Base-by-base conservation (phyloP, 64 coral and sea anemone species). In the Montipora foliosa region DNA sequence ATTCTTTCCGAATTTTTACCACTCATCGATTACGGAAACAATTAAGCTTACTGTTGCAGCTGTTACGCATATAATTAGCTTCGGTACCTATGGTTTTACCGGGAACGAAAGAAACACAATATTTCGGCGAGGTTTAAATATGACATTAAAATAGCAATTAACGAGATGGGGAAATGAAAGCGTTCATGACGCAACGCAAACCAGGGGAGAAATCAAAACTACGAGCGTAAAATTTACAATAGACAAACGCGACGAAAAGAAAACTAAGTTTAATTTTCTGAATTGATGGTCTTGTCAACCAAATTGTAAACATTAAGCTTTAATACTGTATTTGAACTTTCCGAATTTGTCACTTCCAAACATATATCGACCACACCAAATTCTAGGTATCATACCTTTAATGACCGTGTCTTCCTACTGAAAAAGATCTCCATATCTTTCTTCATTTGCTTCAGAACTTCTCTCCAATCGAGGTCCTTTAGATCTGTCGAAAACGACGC, bases 401-500 rank as follows among this genome's bases (percentile, higher is more conserved):
- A 60, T 66, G 90, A 61, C 15, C 37, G 75, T 21, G 82, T 77
- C 62, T 92, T 92, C 10, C 47, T 85, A 8, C 46, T 67, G 55
- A 92, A 92, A 47, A 84, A 92, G 15, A 17, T 37, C 59, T 92
- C 72, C 72, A 92, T 92, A 51, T 76, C 73, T 61, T 2, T 47
- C 60, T 83, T 92, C 50, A 76, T 84, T 48, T 13, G 19, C 22
- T 74, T 77, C 24, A 92, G 81, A 74, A 92, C 80, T 47, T 92
- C 29, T 4, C 10, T 44, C 19, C 90, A n/a, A 49, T 78, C 10
- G 15, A 78, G 69, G 16, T 66, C 70, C 29, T 29, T 29, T 1
- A 29, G 29, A 71, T 16, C 61, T 51, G 90, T 49, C 12, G 49
- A 84, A 22, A 75, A 47, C 57, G 73, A 85, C 17, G 76, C 55